phyloP scores from a whole-genome alignment of 2,113 vertebrate genomes.

The Pteruthius melanotis region DNA sequence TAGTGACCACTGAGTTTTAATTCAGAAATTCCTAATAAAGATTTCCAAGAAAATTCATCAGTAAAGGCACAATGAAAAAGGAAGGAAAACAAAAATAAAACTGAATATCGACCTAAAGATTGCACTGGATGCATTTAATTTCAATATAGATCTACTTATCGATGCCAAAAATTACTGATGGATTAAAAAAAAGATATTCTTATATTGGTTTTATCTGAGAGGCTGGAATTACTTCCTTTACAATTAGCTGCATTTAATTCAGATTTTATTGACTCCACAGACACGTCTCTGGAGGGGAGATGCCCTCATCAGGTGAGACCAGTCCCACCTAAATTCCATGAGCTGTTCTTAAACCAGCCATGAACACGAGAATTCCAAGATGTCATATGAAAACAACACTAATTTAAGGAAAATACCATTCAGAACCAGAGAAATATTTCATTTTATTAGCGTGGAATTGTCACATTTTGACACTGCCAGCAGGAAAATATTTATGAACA shows the following conservation, averaged over 20 bases:
- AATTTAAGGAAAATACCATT: background rate
- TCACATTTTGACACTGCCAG: slow-evolving; percentile 19
- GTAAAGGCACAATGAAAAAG: background rate
- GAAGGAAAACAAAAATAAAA: background rate
- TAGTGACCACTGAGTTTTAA: background rate
- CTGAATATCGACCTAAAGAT: background rate
- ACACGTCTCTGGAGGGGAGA: background rate
- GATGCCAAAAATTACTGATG: background rate
- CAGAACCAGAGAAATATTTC: slow-evolving; percentile 19
- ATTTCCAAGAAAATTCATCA: background rate
- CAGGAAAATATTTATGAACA: background rate
- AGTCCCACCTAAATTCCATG: background rate
- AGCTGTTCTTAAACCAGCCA: background rate
- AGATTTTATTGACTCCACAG: background rate
- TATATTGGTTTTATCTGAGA: background rate
- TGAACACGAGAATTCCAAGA: background rate
- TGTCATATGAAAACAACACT: background rate
- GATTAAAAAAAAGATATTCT: background rate
- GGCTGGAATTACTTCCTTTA: background rate
- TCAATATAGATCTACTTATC: background rate
- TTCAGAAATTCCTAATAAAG: background rate
- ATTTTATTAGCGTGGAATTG: slow-evolving; percentile 13
- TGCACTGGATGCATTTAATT: background rate
- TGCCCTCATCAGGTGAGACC: background rate
- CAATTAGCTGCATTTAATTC: background rate